These are phyloP conservation scores for Scaptomyza hsui DNA, from an alignment of 1,140 invertebrate species.

Conservation along the genomic window DNA sequence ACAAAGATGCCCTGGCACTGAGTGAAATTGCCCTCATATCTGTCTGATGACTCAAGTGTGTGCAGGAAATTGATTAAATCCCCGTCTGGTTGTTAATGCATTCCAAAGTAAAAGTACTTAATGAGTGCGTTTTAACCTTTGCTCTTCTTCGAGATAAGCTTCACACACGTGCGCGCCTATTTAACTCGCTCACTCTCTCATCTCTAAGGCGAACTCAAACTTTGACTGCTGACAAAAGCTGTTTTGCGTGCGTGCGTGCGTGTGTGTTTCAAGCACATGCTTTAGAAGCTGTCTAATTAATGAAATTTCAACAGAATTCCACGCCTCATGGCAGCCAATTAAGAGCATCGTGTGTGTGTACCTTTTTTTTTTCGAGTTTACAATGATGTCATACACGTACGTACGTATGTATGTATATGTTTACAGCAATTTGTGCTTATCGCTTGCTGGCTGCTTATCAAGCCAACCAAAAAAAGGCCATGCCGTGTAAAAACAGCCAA, in stretches of 20 bases:
- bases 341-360: constrained; percentile 30
- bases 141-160: constrained; percentile 15
- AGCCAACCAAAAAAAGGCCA: neutral
- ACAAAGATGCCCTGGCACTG: constrained; percentile 54
- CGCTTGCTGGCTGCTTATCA: constrained; percentile 29
- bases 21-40: constrained; percentile 29
- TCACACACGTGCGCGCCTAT: constrained; percentile 13
- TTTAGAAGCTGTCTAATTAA: constrained; percentile 55
- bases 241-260: neutral
- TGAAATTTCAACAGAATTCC: constrained; percentile 54
- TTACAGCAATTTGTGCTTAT: constrained; percentile 43
- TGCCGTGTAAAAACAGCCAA: constrained; percentile 19
- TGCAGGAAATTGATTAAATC: constrained; percentile 39
- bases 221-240: neutral
- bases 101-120: neutral
- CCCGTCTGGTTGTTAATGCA: too few species aligned
- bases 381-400: constrained; percentile 35
- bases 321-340: constrained; percentile 34
- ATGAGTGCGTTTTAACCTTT: constrained; percentile 1
- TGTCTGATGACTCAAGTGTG: constrained; percentile 57
- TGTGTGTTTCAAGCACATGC: constrained; percentile 35
- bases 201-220: neutral
- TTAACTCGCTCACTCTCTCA: neutral
- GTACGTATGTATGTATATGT: neutral
- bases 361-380: constrained; percentile 30